Base-by-base conservation (phyloP, 2,888 invertebrate species). In the Heliconius hortense region DNA sequence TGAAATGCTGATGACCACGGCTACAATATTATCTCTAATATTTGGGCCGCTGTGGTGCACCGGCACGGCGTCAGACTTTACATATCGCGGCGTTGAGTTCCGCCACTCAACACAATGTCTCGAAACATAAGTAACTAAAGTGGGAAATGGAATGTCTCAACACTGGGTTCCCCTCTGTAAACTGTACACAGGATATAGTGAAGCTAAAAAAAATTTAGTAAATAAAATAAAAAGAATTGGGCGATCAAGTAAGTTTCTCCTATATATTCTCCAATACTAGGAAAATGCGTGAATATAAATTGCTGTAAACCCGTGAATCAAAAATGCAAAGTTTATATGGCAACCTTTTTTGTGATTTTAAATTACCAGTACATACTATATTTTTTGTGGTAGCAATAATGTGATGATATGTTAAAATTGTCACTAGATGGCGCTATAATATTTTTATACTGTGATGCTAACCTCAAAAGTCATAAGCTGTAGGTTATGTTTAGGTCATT, bases 371-470 rank as follows among this genome's bases (percentile, higher is more conserved):
- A n/a, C 24, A 4, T 56, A 56, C 24, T 18, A 60, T 48, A 31
- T 69, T 69, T 78, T 76, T 72, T 28, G 69, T 28, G n/a, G n/a
- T 76, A 56, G 72, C 74, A 78, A 78, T 69, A 78, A 53, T 70
- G 26, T 26, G 11, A 18, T 64, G 31, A 43, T 43, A 76, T 31
- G 4, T 56, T 56, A 15, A 67, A 59, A 13, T 0, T 67, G 13
- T 56, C 26, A 60, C 73, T 80, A 89, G 89, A 86, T 87, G 89
- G 88, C 89, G 85, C 76, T 82, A 67, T 64, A 7, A 15, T 21
- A 31, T 5, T 60, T 48, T 48, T n/a, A 63, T 24, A 10, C 62
- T 43, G 53, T 43, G 35, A 26, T 64, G 70, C 35, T 64, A 75
- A 71, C 63, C 70, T 75, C 43, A 63, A 67, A 82, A 82, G 80